Evolutionary conservation across 2,888 invertebrate species (phyloP), one percentile per base, ranked within the genome.

Genomic region (Emmelina monodactyla): DNA sequence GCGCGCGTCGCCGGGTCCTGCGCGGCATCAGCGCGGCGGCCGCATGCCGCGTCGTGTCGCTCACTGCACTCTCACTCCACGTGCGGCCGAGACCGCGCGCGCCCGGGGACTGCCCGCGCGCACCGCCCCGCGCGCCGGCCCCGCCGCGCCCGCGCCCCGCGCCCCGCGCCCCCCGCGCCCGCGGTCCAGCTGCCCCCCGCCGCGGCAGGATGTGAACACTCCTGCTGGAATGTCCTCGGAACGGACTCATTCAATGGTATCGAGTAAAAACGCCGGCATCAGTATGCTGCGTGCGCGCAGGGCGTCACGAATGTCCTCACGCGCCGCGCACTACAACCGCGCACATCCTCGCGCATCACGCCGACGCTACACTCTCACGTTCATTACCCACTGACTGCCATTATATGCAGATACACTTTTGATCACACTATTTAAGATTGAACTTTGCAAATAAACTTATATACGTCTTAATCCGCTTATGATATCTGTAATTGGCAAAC

Each of bases 21-120:
- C 61, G 71, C 69, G 61, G 75, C 68, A 60, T 58, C 57, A 53
- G 59, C 56, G 57, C 66, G 62, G 73, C 70, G 58, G 53, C 58
- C 55, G 45, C 38, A 37, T 43, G 48, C 46, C 39, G 66, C 69
- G 67, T 65, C 60, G 53, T 11, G 25, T 11, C 25, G 46, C 63
- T 58, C 57, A 55, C 60, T 60, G 58, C 57, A 56, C 60, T 66
- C 58, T 57, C 53, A 58, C 56, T 57, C 65, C 62, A 73, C 70
- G 58, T 53, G 58, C 55, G 45, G 37, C 34, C 43, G 47, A 45
- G 39, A 11, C 25, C 25, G 25, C 25, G 45, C 49, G 51, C 48
- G 51, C 56, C 58, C 56, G 56, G 50, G 53, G 19, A 31, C 38
- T 40, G 34, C 45, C 57, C 60, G 66, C 64, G 53, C 57, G 53